A percentile compares a stretch with the other conserved stretches of the same genome.
Evolutionary conservation across 2,888 invertebrate species (phyloP).

Genomic region (Sarcophaga caerulescens): DNA sequence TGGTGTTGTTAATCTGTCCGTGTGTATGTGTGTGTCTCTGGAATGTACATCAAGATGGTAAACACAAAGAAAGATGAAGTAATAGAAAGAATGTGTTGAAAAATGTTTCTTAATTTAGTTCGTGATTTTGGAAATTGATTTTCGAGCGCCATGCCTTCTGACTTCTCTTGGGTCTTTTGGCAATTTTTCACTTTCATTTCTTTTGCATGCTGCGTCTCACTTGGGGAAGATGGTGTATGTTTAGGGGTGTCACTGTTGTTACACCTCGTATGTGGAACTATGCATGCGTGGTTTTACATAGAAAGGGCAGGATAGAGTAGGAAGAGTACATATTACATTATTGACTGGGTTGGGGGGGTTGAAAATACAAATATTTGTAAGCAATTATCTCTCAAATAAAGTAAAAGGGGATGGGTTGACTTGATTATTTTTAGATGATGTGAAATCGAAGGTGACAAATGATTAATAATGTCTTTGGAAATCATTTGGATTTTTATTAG

Average conservation of each 20-base stretch:
- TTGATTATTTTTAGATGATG: slow-evolving; percentile 41
- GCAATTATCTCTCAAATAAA: slow-evolving; percentile 44
- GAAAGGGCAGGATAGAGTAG: slow-evolving; percentile 1
- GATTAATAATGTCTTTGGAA: slow-evolving; percentile 16
- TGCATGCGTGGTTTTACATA: slow-evolving; percentile 46
- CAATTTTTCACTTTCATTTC: slow-evolving; percentile 65
- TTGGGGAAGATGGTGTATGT: not conserved
- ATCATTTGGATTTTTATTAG: not conserved
- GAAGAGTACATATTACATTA: not conserved
- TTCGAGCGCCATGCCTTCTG: slow-evolving; percentile 44
- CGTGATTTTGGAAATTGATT: slow-evolving; percentile 65
- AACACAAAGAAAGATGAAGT: too few relatives aligned
- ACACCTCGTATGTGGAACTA: slow-evolving; percentile 27
- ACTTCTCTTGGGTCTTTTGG: slow-evolving; percentile 18
- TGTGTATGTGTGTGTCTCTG: slow-evolving; percentile 15
- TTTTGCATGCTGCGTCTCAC: slow-evolving; percentile 39
- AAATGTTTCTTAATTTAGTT: slow-evolving; percentile 60
- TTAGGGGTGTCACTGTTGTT: not conserved
- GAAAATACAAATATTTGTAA: slow-evolving; percentile 40
- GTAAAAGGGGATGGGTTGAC: not conserved
- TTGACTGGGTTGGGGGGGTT: slow-evolving; percentile 36
- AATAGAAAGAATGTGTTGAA: slow-evolving; percentile 51
- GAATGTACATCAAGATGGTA: slow-evolving; percentile 56
- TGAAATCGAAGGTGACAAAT: slow-evolving; percentile 38
- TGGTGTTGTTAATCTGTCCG: too few relatives aligned